A percentile compares a stretch with the other conserved stretches of the same genome.
These are phyloP conservation scores for Phyllotis vaccarum DNA, from an alignment of 2,797 vertebrate genomes.

Conservation along the genomic window DNA sequence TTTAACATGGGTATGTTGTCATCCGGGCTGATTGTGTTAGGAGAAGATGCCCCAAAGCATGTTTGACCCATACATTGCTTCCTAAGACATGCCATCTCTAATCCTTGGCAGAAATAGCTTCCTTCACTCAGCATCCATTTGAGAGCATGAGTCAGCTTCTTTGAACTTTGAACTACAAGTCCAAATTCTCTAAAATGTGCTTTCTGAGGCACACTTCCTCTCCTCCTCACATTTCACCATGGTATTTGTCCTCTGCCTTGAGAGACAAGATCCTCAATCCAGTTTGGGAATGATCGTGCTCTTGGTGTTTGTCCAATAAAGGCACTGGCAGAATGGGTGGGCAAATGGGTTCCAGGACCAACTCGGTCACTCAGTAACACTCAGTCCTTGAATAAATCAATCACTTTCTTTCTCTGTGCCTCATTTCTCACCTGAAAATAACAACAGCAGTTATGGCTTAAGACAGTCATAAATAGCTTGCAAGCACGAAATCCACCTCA, in stretches of 20 bases:
- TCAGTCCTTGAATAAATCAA: too few relatives aligned
- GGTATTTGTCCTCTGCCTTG: neutral
- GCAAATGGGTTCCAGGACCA: neutral
- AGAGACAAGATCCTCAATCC: neutral
- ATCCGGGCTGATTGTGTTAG: neutral
- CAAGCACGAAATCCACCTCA: neutral
- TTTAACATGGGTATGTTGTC: neutral
- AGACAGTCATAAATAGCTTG: neutral
- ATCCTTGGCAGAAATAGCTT: neutral
- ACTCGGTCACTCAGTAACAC: neutral
- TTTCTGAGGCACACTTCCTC: neutral
- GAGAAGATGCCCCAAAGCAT: neutral
- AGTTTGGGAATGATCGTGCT: neutral
- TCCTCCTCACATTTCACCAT: neutral
- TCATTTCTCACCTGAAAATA: conserved; percentile 44
- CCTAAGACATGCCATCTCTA: neutral
- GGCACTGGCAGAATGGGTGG: neutral
- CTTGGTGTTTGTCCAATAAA: neutral
- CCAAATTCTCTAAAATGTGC: neutral
- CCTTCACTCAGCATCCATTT: conserved; percentile 6
- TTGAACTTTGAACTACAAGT: neutral
- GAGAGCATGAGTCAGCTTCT: neutral
- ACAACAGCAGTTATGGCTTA: neutral
- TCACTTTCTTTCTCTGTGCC: neutral
- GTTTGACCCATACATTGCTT: neutral